A percentile compares a stretch with the other conserved stretches of the same genome.
Evolutionary conservation across 2,797 vertebrate genomes (phyloP).

Genomic region (Liparis tanakae): DNA sequence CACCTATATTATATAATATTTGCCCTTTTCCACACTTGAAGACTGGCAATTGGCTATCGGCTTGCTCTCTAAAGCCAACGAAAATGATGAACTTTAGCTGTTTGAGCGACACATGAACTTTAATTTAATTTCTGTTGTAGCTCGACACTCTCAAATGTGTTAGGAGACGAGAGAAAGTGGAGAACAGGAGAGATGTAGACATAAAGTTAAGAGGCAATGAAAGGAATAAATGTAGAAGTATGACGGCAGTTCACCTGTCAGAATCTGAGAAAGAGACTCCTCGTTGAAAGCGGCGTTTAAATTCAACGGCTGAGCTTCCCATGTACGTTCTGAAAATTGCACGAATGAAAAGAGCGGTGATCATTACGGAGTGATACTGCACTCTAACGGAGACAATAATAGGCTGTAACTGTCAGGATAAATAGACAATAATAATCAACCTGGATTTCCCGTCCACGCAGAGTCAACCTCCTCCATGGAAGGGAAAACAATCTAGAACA

Average conservation of each 20-base stretch:
- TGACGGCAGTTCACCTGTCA: constrained; percentile 56
- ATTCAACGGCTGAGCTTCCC: constrained; percentile 49
- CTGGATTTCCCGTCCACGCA: constrained; percentile 36
- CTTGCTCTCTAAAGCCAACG: not conserved
- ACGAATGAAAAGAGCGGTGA: constrained; percentile 15
- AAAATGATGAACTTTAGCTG: not conserved
- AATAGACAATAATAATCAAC: constrained; percentile 50
- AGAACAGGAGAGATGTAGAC: not conserved
- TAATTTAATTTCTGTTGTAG: not conserved
- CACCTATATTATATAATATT: not conserved
- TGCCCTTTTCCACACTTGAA: not conserved
- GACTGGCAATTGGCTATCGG: not conserved
- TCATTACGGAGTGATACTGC: not conserved
- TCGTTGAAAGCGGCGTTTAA: constrained; percentile 70
- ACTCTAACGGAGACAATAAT: not conserved
- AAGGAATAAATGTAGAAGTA: not conserved
- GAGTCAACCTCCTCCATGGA: constrained; percentile 68
- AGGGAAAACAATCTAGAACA: constrained; percentile 67
- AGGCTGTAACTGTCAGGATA: not conserved
- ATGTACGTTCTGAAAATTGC: constrained; percentile 52
- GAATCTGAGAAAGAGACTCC: constrained; percentile 49
- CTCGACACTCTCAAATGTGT: not conserved
- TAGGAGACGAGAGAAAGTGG: not conserved
- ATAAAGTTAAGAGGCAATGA: constrained; percentile 8
- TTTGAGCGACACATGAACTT: not conserved